A percentile compares a stretch with the other conserved stretches of the same genome.
phyloP scores from a whole-genome alignment of 2,888 invertebrate genomes.

The Sinohyriopsis cumingii region DNA sequence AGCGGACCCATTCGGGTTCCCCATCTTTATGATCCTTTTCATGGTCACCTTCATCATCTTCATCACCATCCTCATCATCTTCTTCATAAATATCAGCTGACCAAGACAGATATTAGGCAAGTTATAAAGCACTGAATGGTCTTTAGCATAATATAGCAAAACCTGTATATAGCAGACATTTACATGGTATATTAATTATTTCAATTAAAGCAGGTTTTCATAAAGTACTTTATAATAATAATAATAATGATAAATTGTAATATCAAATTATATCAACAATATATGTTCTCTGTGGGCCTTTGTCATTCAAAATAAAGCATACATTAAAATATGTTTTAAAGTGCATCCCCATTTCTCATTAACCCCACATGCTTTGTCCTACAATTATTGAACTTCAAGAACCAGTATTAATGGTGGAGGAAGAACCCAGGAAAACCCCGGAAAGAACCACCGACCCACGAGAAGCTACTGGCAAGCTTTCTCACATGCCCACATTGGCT shows the following conservation, averaged over 20 bases:
- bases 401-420: too few species aligned
- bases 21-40: slow-evolving; percentile 59
- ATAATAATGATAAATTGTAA: too few species aligned
- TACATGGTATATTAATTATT: neutral
- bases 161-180: neutral
- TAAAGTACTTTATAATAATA: too few species aligned
- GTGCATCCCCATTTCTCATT: too few species aligned
- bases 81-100: slow-evolving; percentile 72
- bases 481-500: too few species aligned
- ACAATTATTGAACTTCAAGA: too few species aligned
- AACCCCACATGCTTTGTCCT: too few species aligned
- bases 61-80: slow-evolving; percentile 49
- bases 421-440: too few species aligned
- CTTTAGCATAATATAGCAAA: neutral
- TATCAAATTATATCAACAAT: slow-evolving; percentile 1
- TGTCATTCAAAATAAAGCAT: slow-evolving; percentile 3
- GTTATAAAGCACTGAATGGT: neutral
- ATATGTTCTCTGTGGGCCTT: neutral
- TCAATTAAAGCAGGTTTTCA: too few species aligned
- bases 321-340: neutral
- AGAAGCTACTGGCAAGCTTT: too few species aligned
- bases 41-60: slow-evolving; percentile 52
- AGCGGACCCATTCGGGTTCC: slow-evolving; percentile 95
- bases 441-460: too few species aligned
- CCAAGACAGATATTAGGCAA: neutral